Conservation (phyloP, 35 echinoderm and acorn worm genomes). For the Ophiothrix spiculata region DNA sequence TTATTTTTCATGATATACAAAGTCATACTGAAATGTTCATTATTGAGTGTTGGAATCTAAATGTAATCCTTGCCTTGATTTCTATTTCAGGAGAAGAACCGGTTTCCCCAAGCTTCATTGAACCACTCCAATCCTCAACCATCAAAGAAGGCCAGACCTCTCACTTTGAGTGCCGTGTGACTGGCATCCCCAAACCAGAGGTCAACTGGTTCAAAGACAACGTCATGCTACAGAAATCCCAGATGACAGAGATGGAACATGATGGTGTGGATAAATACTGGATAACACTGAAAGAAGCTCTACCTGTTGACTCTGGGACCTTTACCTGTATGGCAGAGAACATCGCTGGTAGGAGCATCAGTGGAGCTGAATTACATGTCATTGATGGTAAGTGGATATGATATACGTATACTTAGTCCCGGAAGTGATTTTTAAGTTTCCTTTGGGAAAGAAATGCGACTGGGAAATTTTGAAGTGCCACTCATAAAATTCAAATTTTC, state of each 20-base stretch:
- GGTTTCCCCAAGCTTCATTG: conserved; percentile 69
- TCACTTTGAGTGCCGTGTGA: conserved; percentile 81
- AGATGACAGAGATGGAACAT: conserved; percentile 69
- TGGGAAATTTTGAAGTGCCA: too few relatives aligned
- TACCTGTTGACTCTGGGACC: conserved; percentile 44
- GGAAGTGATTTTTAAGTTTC: too few relatives aligned
- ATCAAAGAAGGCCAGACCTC: conserved; percentile 73
- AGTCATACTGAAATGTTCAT: too few relatives aligned
- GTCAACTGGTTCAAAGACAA: conserved; percentile 82
- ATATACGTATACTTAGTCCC: too few relatives aligned
- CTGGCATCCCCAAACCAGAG: conserved; percentile 77
- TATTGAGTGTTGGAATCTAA: not conserved
- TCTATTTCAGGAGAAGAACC: conserved; percentile 71
- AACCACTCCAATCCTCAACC: conserved; percentile 51
- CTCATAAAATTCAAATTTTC: too few relatives aligned
- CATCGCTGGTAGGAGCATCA: conserved; percentile 56
- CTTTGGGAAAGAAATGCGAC: too few relatives aligned
- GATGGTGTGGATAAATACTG: conserved; percentile 67
- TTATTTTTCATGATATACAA: too few relatives aligned
- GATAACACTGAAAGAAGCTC: conserved; percentile 62
- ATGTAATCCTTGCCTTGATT: too few relatives aligned
- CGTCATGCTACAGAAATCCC: conserved; percentile 55
- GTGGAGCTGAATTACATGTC: conserved; percentile 63
- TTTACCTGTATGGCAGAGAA: conserved; percentile 87
- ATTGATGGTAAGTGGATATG: conserved; percentile 2